A percentile compares a stretch with the other conserved stretches of the same genome.
Evolutionary conservation across 2,797 vertebrate species (phyloP).

Genomic region (Platalea minor): DNA sequence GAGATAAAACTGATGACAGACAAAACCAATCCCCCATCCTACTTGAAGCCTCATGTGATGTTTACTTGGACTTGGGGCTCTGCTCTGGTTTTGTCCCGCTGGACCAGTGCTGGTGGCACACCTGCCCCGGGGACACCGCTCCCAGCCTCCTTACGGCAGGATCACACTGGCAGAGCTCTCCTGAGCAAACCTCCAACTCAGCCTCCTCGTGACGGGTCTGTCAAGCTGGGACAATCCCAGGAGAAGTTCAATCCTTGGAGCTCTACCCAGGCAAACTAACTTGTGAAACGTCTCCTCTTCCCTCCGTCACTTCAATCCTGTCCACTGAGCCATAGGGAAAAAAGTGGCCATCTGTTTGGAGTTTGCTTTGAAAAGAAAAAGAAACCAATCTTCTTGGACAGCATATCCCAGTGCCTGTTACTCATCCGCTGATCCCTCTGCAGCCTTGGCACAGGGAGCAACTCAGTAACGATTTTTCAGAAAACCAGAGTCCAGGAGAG

Average conservation of each 20-base stretch:
- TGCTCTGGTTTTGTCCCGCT: neutral
- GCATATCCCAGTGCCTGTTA: constrained; percentile 21
- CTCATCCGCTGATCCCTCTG: constrained; percentile 35
- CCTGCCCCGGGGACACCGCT: neutral
- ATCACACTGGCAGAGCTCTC: neutral
- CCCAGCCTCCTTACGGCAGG: neutral
- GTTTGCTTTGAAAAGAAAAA: constrained; percentile 65
- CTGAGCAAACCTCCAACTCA: neutral
- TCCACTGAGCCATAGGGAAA: neutral
- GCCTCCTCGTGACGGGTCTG: neutral
- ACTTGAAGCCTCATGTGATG: fast-evolving
- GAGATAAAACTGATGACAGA: neutral
- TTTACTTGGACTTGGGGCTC: neutral
- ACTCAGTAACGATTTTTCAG: constrained; percentile 28
- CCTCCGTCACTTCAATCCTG: neutral
- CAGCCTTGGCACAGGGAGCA: constrained; percentile 22
- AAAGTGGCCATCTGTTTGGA: constrained; percentile 68
- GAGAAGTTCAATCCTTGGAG: neutral
- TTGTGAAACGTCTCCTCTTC: neutral
- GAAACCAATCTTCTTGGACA: constrained; percentile 21
- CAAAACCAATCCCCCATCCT: neutral
- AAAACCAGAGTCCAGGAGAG: constrained; percentile 18
- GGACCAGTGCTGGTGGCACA: fast-evolving
- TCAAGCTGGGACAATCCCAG: neutral
- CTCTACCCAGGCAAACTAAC: neutral